Evolutionary conservation across 2,113 vertebrate genomes (phyloP).

Genomic region (Hucho hucho): DNA sequence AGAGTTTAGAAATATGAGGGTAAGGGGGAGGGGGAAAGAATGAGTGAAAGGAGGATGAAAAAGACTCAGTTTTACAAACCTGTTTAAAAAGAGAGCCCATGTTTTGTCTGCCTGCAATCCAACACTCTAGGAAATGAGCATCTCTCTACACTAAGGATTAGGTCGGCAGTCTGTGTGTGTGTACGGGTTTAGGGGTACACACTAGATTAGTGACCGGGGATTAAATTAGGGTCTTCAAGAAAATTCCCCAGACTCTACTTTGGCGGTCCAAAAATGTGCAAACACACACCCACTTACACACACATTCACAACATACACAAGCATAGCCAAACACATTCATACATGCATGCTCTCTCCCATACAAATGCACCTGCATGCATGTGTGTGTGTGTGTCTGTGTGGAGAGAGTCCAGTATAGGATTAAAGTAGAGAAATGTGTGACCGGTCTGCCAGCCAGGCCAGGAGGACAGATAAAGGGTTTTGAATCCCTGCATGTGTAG

Average conservation of each 20-base stretch:
- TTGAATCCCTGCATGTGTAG: background rate
- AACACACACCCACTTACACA: constrained; percentile 31
- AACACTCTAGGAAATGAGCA: constrained; percentile 43
- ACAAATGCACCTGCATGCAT: background rate
- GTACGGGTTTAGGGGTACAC: constrained; percentile 70
- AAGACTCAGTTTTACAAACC: background rate
- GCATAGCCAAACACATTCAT: constrained; percentile 5
- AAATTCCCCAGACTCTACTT: constrained; percentile 60
- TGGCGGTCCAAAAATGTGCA: constrained; percentile 56
- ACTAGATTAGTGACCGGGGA: constrained; percentile 69
- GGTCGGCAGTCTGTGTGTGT: constrained; percentile 61
- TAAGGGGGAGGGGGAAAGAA: background rate
- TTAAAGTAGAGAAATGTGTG: background rate
- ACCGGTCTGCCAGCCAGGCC: background rate
- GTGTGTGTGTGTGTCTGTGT: background rate
- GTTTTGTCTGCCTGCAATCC: constrained; percentile 22
- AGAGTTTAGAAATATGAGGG: background rate
- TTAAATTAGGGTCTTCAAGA: constrained; percentile 74
- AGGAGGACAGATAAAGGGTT: background rate
- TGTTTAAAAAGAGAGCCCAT: background rate
- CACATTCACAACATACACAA: constrained; percentile 5
- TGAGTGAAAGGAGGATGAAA: constrained; percentile 30
- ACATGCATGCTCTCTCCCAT: constrained; percentile 14
- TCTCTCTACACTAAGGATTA: constrained; percentile 60
- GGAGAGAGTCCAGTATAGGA: background rate